Base-by-base conservation (phyloP, 2,113 vertebrate genomes). In the Ictalurus punctatus region DNA sequence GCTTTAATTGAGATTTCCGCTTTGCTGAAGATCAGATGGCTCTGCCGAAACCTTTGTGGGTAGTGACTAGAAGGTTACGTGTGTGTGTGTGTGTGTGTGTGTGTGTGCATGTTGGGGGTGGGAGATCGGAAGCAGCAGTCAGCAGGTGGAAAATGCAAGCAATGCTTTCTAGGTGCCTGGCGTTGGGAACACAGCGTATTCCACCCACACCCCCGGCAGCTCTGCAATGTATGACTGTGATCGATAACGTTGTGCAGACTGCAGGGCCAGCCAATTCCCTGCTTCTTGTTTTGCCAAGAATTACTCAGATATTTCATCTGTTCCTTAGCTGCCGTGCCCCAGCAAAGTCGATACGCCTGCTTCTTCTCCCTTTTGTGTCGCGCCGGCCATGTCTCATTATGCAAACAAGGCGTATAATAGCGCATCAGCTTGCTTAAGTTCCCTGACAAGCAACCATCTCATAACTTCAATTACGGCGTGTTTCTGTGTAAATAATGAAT, bases 1-100 rank as follows among this genome's bases (percentile, higher is more conserved):
- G 90, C 91, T 95, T 94, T 95, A 95, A 96, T 95, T 95, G 94
- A 95, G 94, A 95, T 95, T 96, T 95, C 93, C 93, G 93, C 95
- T 95, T 95, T 95, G 92, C 93, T 94, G 95, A 93, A 94, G 94
- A 92, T 94, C 92, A 92, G 92, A 90, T 67, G 54, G 91, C 89
- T 91, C 89, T 90, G 90, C 89, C 14, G 54, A 71, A 88, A 54
- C 80, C 90, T 92, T 87, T 82, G 86, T 82, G 25, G 21, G 82
- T 63, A 52, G 59, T 90, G 91, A 90, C 89, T 92, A 83, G 85
- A 90, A 87, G 63, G 90, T 74, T 40, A 10, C 30, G 61, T 9
- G 48, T 30, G 59, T 21, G 54, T 52, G 79, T 83, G 54, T n/a
- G 76, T 83, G 54, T n/a, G 76, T 44, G 73, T 40, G 48, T 89